A percentile compares a stretch with the other conserved stretches of the same genome.
phyloP scores from a whole-genome alignment of 1,140 invertebrate genomes.

The Probaryconus sp. region DNA sequence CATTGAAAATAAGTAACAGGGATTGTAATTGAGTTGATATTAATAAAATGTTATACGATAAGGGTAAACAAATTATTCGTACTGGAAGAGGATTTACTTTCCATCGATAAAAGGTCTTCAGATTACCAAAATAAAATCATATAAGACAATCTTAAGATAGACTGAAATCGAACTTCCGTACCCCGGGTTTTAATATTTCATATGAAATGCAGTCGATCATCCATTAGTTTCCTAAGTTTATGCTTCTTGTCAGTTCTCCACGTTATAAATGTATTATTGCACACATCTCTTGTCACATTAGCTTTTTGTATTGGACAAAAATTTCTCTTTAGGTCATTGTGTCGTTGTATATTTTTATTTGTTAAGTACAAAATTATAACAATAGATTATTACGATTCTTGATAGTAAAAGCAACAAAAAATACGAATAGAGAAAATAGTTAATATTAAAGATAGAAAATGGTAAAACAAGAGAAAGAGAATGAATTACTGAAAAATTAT shows the following conservation, averaged over 20 bases:
- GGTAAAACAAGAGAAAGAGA: conserved; percentile 52
- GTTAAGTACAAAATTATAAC: too few species aligned
- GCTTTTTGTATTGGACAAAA: neutral
- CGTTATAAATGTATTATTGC: conserved; percentile 38
- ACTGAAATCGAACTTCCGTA: conserved; percentile 35
- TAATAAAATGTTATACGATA: neutral
- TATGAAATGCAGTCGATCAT: conserved; percentile 34
- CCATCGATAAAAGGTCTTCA: neutral
- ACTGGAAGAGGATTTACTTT: conserved; percentile 5
- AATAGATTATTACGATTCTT: too few species aligned
- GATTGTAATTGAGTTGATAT: conserved; percentile 11
- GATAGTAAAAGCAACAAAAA: conserved; percentile 28
- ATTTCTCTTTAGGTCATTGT: conserved; percentile 1
- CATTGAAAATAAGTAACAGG: neutral
- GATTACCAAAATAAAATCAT: conserved; percentile 30
- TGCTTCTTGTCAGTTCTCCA: conserved; percentile 33
- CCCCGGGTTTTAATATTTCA: conserved; percentile 55
- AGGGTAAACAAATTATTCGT: neutral
- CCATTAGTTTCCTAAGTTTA: conserved; percentile 51
- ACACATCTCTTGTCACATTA: conserved; percentile 38
- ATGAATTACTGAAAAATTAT: conserved; percentile 62
- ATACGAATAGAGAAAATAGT: too few species aligned
- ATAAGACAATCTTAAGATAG: conserved; percentile 28
- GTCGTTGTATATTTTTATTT: too few species aligned
- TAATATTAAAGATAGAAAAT: conserved; percentile 62